phyloP scores from a whole-genome alignment of 2,113 vertebrate genomes.

The Apteryx mantelli region DNA sequence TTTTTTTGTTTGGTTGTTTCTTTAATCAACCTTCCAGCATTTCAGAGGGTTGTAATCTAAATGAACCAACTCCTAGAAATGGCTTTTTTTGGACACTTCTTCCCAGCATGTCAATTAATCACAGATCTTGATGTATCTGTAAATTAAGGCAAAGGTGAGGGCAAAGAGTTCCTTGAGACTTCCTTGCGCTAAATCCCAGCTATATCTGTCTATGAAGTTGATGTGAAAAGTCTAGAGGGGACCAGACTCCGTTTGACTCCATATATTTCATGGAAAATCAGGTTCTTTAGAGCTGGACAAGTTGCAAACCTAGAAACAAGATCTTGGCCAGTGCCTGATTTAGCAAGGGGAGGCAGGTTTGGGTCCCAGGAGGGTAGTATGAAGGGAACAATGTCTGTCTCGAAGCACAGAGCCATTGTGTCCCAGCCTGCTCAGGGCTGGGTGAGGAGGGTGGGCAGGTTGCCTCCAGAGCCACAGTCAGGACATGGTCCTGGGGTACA shows the following conservation, averaged over 20 bases:
- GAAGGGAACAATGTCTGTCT: background rate
- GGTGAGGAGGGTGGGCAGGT: too few relatives aligned
- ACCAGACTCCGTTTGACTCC: background rate
- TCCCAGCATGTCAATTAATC: background rate
- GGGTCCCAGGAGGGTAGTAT: background rate
- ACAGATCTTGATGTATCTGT: background rate
- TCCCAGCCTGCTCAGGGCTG: background rate
- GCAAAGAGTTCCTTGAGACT: background rate
- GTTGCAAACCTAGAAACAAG: background rate
- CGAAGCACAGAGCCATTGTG: rapidly evolving
- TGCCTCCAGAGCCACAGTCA: too few relatives aligned
- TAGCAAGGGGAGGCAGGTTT: background rate
- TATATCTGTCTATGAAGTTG: background rate
- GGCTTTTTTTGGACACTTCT: background rate
- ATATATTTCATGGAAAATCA: background rate
- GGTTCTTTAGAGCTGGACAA: background rate
- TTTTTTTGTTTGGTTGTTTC: background rate
- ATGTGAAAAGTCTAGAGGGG: background rate
- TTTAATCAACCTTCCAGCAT: background rate
- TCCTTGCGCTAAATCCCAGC: background rate
- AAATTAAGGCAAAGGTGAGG: background rate
- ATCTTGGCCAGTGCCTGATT: background rate
- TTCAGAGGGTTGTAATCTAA: background rate
- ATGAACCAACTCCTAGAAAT: rapidly evolving
- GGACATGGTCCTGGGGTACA: too few relatives aligned